These are phyloP conservation scores for Eulemur rubriventer DNA, from an alignment of 2,797 vertebrate genomes.

Conservation along the genomic window DNA sequence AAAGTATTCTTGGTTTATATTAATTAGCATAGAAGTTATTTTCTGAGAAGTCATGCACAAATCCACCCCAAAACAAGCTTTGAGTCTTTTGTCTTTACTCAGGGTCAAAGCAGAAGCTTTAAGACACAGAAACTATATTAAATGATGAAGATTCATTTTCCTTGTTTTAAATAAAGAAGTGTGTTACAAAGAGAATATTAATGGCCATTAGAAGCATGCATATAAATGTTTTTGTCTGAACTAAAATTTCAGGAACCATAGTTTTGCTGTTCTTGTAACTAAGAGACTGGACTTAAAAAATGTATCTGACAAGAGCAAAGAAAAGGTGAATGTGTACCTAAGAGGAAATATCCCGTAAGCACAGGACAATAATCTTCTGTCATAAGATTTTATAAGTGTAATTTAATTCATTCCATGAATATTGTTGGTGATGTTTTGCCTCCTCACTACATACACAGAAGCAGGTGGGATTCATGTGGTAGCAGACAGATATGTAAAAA, in stretches of 20 bases:
- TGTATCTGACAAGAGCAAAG: neutral
- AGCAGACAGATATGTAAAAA: neutral
- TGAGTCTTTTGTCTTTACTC: neutral
- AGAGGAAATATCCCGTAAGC: neutral
- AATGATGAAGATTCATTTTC: constrained; percentile 14
- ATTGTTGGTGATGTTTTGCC: neutral
- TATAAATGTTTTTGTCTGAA: constrained; percentile 45
- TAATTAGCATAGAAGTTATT: constrained; percentile 6
- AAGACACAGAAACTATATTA: neutral
- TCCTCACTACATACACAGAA: neutral
- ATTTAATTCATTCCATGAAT: neutral
- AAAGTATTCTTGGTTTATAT: neutral
- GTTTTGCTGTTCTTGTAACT: neutral
- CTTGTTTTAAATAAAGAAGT: neutral
- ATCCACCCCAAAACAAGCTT: neutral
- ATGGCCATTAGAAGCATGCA: neutral
- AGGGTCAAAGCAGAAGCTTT: constrained; percentile 18
- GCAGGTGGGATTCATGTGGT: neutral
- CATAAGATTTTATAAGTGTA: neutral
- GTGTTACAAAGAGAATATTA: constrained; percentile 10
- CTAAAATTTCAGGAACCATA: constrained; percentile 14
- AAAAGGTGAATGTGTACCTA: neutral
- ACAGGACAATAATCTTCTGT: neutral
- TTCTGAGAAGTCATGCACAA: neutral
- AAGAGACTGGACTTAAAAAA: neutral